Conservation (phyloP, 2,888 invertebrate species). For the Plagodis pulveraria region DNA sequence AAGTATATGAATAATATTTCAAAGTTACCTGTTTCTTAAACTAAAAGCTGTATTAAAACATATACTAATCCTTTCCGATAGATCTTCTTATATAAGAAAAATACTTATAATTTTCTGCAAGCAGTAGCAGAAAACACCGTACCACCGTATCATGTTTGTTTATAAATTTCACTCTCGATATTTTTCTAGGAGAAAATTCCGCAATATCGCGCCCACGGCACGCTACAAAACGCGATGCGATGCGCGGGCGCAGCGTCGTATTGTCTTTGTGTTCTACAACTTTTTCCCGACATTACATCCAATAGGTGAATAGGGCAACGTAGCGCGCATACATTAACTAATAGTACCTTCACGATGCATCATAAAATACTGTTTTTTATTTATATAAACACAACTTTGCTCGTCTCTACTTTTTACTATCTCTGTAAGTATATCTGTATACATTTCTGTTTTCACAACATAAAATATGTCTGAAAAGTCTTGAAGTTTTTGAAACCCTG, state of each 20-base stretch:
- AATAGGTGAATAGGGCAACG: constrained; percentile 8
- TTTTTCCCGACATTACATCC: constrained; percentile 43
- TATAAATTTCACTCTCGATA: constrained; percentile 80
- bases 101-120: constrained; percentile 36
- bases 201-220: constrained; percentile 23
- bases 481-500: no score
- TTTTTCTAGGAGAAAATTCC: constrained; percentile 78
- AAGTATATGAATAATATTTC: no score
- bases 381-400: no score
- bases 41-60: no score
- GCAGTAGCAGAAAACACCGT: constrained; percentile 45
- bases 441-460: no score
- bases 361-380: no score
- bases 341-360: no score
- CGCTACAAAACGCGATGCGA: constrained; percentile 6
- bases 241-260: constrained; percentile 21
- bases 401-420: no score
- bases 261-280: constrained; percentile 30
- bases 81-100: neutral
- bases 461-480: no score
- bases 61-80: no score
- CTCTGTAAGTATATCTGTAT: no score
- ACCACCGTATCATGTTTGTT: constrained; percentile 62
- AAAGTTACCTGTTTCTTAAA: no score
- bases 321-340: neutral